A percentile compares a stretch with the other conserved stretches of the same genome.
Evolutionary conservation across 2,888 invertebrate genomes (phyloP).

Genomic region (Microplitis deprimator): DNA sequence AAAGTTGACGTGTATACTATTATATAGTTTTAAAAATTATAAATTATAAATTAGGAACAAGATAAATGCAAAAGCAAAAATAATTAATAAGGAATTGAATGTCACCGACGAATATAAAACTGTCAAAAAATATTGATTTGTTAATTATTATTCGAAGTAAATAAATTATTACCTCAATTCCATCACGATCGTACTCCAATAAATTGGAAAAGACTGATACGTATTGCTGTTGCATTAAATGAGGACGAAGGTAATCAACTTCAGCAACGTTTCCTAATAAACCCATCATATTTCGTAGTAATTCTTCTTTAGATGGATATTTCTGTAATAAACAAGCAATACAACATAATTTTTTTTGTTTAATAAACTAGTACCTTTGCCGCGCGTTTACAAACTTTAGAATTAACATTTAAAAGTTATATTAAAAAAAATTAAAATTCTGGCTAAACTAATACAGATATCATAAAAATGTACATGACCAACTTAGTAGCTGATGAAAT

Average conservation of each 20-base stretch:
- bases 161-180: constrained; percentile 84
- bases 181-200: constrained; percentile 88
- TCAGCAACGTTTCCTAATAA: constrained; percentile 96
- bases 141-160: too few species aligned
- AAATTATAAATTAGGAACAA: neutral
- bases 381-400: too few species aligned
- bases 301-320: constrained; percentile 90
- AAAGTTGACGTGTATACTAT: neutral
- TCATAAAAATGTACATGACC: too few species aligned
- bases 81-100: too few species aligned
- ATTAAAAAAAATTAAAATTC: too few species aligned
- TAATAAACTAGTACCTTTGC: too few species aligned
- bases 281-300: constrained; percentile 98
- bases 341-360: neutral
- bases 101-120: too few species aligned
- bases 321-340: constrained; percentile 74
- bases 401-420: too few species aligned
- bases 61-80: too few species aligned
- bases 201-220: constrained; percentile 89
- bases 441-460: too few species aligned
- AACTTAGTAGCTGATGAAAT: too few species aligned
- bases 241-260: constrained; percentile 84
- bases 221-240: constrained; percentile 89
- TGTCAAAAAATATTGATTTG: too few species aligned
- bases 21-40: constrained; percentile 35